Evolutionary conservation across 2,888 invertebrate species (phyloP).

Genomic region (Cephus sareptanus): DNA sequence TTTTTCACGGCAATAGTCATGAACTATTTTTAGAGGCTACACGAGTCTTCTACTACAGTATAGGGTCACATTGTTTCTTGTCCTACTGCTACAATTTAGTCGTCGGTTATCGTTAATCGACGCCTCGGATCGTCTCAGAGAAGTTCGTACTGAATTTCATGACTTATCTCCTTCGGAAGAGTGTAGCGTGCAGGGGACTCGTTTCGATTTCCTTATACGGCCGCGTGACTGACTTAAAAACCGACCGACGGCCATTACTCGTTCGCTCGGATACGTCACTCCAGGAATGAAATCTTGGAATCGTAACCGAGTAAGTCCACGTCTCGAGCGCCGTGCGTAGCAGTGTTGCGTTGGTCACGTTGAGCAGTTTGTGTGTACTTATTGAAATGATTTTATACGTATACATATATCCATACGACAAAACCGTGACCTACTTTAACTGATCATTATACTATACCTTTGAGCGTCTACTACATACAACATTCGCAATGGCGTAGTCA

Average conservation of each 20-base stretch:
- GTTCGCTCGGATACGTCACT: neutral
- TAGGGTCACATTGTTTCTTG: neutral
- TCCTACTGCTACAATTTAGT: neutral
- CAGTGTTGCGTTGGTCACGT: neutral
- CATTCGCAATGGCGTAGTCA: neutral
- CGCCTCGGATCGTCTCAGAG: neutral
- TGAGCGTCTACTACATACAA: neutral
- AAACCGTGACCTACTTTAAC: constrained; percentile 47
- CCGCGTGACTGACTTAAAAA: neutral
- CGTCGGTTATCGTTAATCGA: neutral
- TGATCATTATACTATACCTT: neutral
- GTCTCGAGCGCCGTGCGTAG: neutral
- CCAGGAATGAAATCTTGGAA: neutral
- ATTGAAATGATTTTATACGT: neutral
- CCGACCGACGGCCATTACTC: neutral
- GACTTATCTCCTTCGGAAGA: neutral
- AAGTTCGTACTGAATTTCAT: neutral
- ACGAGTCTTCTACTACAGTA: neutral
- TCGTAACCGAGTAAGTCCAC: neutral
- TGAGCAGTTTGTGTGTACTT: neutral
- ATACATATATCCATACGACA: neutral
- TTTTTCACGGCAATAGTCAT: neutral
- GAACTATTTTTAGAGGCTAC: neutral
- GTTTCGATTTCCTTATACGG: neutral
- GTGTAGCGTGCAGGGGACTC: neutral